Percentiles rank a stretch among this genome's conserved stretches.
phyloP scores from a whole-genome alignment of 2,888 invertebrate species.

The Eudemis profundana region DNA sequence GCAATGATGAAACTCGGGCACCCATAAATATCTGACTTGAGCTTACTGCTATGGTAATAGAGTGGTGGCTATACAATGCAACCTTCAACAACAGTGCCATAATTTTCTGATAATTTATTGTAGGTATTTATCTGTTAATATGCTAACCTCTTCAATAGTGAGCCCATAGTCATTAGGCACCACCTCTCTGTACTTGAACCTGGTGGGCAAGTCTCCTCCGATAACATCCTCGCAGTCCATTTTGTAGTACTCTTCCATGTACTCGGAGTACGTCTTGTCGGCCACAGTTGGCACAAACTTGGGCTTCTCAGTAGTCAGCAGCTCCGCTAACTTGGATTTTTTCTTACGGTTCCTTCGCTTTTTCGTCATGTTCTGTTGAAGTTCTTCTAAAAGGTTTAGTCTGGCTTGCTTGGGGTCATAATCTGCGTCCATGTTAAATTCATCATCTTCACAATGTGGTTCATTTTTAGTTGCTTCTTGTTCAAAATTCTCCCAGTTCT shows the following conservation, averaged over 20 bases:
- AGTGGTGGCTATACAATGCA: too few relatives aligned
- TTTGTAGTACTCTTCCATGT: conserved; percentile 97
- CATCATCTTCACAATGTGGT: conserved; percentile 90
- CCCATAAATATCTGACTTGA: too few relatives aligned
- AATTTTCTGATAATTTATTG: not conserved
- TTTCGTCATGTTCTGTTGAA: conserved; percentile 82
- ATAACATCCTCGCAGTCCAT: conserved; percentile 98
- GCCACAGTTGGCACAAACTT: conserved; percentile 90
- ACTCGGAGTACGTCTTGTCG: conserved; percentile 91
- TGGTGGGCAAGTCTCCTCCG: conserved; percentile 94
- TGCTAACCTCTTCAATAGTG: conserved; percentile 92
- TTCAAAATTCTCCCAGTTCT: conserved; percentile 89
- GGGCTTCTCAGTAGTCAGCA: conserved; percentile 91
- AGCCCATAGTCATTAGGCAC: conserved; percentile 96
- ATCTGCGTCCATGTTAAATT: conserved; percentile 94
- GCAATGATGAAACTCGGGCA: too few relatives aligned
- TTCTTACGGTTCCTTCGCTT: conserved; percentile 86
- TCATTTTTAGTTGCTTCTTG: conserved; percentile 55
- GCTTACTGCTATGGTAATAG: too few relatives aligned
- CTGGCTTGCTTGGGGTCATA: conserved; percentile 86
- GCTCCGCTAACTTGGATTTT: conserved; percentile 91
- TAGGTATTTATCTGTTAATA: not conserved
- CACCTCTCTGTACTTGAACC: conserved; percentile 96
- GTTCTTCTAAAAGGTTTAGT: conserved; percentile 83
- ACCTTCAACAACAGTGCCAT: too few relatives aligned